A percentile compares a stretch with the other conserved stretches of the same genome.
Conservation (phyloP, 92 coral and sea anemone species). For the Siderastrea radians region DNA sequence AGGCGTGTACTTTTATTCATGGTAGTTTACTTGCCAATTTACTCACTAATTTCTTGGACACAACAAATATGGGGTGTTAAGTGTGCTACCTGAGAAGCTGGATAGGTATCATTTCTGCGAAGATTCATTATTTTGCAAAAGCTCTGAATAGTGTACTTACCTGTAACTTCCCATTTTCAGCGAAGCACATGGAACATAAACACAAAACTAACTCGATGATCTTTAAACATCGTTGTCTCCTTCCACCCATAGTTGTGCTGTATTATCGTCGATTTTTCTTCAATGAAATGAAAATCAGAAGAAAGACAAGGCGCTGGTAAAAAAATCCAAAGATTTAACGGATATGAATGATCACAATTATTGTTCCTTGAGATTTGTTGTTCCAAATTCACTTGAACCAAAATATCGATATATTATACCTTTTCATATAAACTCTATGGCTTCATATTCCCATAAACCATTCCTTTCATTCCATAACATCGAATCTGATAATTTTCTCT, state of each 20-base stretch:
- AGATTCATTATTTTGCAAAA: background rate
- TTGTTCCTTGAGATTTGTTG: background rate
- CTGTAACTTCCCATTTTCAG: background rate
- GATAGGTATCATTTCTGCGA: background rate
- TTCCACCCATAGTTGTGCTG: constrained; percentile 16
- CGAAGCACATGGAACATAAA: constrained; percentile 21
- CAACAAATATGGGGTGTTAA: background rate
- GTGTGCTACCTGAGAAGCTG: background rate
- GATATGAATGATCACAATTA: background rate
- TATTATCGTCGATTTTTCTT: background rate
- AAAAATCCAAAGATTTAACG: background rate
- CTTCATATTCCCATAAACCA: background rate
- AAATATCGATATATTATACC: background rate
- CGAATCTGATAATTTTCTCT: background rate
- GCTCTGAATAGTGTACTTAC: constrained; percentile 12
- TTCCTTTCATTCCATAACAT: background rate
- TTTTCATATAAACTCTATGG: background rate
- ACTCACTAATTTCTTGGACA: background rate
- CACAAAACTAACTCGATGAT: constrained; percentile 21
- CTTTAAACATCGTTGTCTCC: constrained; percentile 18
- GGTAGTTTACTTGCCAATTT: background rate
- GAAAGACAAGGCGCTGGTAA: background rate
- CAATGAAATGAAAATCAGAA: background rate
- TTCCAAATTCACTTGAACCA: background rate
- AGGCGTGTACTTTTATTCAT: constrained; percentile 4